Conservation (phyloP, 1,140 invertebrate species). For the Plectrocnemia conspersa region DNA sequence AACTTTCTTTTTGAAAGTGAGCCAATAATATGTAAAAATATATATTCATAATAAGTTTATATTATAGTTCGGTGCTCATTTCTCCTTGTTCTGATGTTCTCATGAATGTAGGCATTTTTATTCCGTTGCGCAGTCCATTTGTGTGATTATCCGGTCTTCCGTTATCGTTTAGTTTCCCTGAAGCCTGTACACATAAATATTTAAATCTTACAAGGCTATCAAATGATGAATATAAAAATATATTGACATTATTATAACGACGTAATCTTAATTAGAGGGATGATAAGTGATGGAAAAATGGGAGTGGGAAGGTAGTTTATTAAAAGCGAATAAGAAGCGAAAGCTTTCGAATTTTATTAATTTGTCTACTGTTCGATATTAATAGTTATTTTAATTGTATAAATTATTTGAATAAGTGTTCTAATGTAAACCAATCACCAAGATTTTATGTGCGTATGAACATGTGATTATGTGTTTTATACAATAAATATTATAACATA, state of each 20-base stretch:
- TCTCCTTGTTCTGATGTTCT: slow-evolving; percentile 30
- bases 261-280: background rate
- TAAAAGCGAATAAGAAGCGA: slow-evolving; percentile 9
- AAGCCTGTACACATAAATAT: slow-evolving; percentile 20
- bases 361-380: too few species aligned
- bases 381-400: too few species aligned
- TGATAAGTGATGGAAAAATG: slow-evolving; percentile 2
- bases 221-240: background rate
- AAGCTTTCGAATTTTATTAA: slow-evolving; percentile 2
- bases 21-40: too few species aligned
- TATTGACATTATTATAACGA: too few species aligned
- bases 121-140: slow-evolving; percentile 15
- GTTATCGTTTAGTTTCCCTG: slow-evolving; percentile 33
- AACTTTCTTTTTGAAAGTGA: too few species aligned
- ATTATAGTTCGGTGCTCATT: slow-evolving; percentile 35
- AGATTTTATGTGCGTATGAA: slow-evolving; percentile 22
- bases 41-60: too few species aligned
- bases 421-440: slow-evolving; percentile 26
- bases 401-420: too few species aligned
- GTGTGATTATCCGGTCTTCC: slow-evolving; percentile 23
- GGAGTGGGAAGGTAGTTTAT: slow-evolving; percentile 3
- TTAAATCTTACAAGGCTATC: background rate
- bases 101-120: slow-evolving; percentile 15
- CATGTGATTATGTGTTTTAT: too few species aligned
- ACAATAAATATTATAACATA: too few species aligned